These are phyloP conservation scores for Bucorvus abyssinicus DNA, from an alignment of 2,797 vertebrate genomes.

Conservation along the genomic window DNA sequence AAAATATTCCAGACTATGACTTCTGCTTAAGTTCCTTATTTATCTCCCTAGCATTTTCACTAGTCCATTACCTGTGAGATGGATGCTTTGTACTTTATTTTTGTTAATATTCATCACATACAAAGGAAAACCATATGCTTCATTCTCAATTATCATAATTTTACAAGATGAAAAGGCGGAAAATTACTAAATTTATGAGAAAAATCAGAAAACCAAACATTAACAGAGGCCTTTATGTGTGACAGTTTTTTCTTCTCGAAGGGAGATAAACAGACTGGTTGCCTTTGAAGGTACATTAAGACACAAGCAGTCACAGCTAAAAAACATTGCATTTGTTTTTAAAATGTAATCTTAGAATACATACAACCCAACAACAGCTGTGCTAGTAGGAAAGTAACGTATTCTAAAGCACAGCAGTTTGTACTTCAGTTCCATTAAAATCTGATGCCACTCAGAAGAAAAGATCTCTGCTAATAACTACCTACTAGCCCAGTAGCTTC, in stretches of 20 bases:
- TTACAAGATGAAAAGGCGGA: neutral
- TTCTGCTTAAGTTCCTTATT: neutral
- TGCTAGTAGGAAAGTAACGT: neutral
- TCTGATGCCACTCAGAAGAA: neutral
- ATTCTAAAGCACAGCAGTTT: neutral
- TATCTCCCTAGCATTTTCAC: neutral
- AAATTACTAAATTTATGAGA: neutral
- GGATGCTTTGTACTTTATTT: neutral
- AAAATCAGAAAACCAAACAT: neutral
- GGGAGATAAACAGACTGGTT: neutral
- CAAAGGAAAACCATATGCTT: neutral
- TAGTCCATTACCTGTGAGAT: neutral
- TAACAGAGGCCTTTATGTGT: neutral
- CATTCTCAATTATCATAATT: neutral
- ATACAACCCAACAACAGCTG: neutral
- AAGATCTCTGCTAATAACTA: neutral
- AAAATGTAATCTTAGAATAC: neutral
- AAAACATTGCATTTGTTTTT: neutral
- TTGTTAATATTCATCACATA: neutral
- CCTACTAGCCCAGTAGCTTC: neutral
- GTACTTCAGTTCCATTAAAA: neutral
- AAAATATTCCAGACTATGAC: neutral
- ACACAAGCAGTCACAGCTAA: neutral
- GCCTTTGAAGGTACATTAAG: slow-evolving; percentile 38
- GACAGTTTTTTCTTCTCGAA: neutral